A percentile compares a stretch with the other conserved stretches of the same genome.
phyloP scores from a whole-genome alignment of 2,113 vertebrate species.

The Cochlearius cochlearius region DNA sequence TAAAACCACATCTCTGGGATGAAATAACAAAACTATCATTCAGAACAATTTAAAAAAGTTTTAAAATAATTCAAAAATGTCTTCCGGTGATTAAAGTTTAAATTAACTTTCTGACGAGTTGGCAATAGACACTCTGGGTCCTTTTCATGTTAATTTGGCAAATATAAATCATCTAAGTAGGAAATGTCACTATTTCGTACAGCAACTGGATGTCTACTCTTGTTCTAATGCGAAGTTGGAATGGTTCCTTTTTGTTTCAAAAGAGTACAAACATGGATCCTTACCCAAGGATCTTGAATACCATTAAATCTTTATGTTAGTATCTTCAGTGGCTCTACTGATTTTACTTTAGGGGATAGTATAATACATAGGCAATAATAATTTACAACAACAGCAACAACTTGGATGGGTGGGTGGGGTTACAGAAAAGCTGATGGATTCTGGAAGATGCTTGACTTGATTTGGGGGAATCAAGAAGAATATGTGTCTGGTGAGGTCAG shows the following conservation, averaged over 20 bases:
- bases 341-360: not conserved
- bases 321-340: not conserved
- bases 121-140: not conserved
- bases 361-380: not conserved
- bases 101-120: not conserved
- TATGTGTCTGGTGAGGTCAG: not conserved
- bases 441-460: not conserved
- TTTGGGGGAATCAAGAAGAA: not conserved
- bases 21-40: not conserved
- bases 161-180: not conserved
- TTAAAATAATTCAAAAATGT: not conserved
- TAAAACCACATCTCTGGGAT: not conserved
- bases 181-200: not conserved
- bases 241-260: not conserved
- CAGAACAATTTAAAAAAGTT: not conserved
- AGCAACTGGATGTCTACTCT: not conserved
- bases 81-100: not conserved
- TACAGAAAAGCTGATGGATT: not conserved
- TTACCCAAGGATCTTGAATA: not conserved
- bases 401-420: not conserved
- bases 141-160: not conserved
- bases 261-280: not conserved
- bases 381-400: not conserved
- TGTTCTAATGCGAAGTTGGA: not conserved
- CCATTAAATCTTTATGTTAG: not conserved